Percentiles rank a stretch among this genome's conserved stretches.
These are phyloP conservation scores for Lepisosteus oculatus DNA, from an alignment of 2,113 vertebrate species.

Conservation along the genomic window DNA sequence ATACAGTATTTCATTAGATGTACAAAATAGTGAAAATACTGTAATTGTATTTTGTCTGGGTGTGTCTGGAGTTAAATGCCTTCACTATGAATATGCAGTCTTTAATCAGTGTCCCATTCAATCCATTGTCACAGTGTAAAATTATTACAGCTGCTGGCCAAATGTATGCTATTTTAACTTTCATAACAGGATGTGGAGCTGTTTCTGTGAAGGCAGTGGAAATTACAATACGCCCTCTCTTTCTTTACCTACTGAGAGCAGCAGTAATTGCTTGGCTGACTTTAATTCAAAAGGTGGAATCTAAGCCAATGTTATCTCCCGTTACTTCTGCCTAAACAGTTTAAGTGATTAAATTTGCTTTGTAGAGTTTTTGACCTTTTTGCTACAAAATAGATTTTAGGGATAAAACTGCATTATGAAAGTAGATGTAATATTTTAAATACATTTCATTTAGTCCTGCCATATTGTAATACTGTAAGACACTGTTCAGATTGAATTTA, in stretches of 20 bases:
- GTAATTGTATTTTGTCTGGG: not conserved
- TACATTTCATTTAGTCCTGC: too few species aligned
- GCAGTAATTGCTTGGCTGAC: slow-evolving; percentile 8
- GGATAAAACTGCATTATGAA: too few species aligned
- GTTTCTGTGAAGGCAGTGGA: slow-evolving; percentile 18
- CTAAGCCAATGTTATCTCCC: slow-evolving; percentile 40
- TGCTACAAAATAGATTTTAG: too few species aligned
- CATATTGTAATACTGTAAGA: too few species aligned
- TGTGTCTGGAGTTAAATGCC: not conserved
- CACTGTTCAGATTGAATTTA: too few species aligned
- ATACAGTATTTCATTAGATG: not conserved
- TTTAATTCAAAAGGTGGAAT: not conserved
- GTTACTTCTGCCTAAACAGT: not conserved
- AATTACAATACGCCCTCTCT: slow-evolving; percentile 2
- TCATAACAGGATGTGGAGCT: slow-evolving; percentile 30
- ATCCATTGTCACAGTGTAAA: slow-evolving; percentile 18
- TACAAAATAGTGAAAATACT: slow-evolving; percentile 7
- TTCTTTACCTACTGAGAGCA: not conserved
- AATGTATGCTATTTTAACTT: slow-evolving; percentile 22
- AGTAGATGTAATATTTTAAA: too few species aligned
- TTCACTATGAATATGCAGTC: not conserved
- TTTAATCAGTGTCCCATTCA: slow-evolving; percentile 18
- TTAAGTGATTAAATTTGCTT: too few species aligned
- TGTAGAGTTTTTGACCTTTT: too few species aligned
- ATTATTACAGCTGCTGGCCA: slow-evolving; percentile 28